phyloP scores from a whole-genome alignment of 1,140 invertebrate species.

The Anadara kagoshimensis region DNA sequence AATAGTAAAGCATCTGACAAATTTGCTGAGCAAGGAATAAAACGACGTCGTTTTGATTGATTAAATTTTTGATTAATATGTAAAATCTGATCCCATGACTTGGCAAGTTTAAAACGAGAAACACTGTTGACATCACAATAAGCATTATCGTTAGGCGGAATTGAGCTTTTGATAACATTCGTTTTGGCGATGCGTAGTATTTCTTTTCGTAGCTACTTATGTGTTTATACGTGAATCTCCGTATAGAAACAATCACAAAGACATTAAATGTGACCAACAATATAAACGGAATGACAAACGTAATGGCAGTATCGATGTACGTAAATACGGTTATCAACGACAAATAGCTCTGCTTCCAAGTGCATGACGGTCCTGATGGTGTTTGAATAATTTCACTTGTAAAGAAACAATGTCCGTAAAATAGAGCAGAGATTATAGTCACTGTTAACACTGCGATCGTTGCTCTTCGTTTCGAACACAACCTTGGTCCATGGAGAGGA shows the following conservation, averaged over 20 bases:
- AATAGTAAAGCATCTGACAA: conserved; percentile 78
- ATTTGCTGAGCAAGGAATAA: conserved; percentile 55
- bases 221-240: conserved; percentile 45
- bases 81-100: conserved; percentile 71
- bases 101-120: conserved; percentile 86
- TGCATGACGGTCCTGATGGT: conserved; percentile 66
- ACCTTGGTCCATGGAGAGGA: conserved; percentile 62
- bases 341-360: conserved; percentile 6
- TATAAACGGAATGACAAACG: conserved; percentile 76
- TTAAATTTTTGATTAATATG: conserved; percentile 55
- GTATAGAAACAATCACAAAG: conserved; percentile 47
- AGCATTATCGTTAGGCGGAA: conserved; percentile 88
- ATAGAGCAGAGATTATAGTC: conserved; percentile 51
- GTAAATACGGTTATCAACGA: conserved; percentile 72
- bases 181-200: conserved; percentile 21
- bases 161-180: conserved; percentile 76
- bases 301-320: conserved; percentile 77
- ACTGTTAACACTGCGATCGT: conserved; percentile 35
- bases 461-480: conserved; percentile 63
- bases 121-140: conserved; percentile 86
- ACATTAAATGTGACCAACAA: conserved; percentile 78
- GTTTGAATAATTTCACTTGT: conserved; percentile 38
- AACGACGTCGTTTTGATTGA: conserved; percentile 10
- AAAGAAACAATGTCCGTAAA: conserved; percentile 62
- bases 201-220: conserved; percentile 26